A percentile compares a stretch with the other conserved stretches of the same genome.
Conservation (phyloP, 2,113 vertebrate species). For the Semnopithecus entellus region DNA sequence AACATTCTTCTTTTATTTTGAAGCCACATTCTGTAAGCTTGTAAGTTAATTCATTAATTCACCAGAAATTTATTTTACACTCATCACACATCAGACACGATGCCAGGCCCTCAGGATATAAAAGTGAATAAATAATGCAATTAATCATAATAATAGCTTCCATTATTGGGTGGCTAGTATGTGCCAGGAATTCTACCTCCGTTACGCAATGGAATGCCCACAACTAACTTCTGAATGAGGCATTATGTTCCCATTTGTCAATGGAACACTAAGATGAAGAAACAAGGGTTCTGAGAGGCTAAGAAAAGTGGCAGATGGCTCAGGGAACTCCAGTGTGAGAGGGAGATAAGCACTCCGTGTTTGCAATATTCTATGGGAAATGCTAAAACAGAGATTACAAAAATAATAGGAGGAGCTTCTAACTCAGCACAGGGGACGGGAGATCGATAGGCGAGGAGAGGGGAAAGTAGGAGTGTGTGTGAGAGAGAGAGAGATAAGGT, state of each 20-base stretch:
- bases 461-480: not conserved
- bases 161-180: constrained; percentile 17
- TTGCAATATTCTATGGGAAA: constrained; percentile 5
- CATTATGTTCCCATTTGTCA: not conserved
- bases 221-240: constrained; percentile 6
- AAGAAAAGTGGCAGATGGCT: not conserved
- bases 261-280: not conserved
- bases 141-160: constrained; percentile 59
- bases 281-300: not conserved
- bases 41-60: constrained; percentile 56
- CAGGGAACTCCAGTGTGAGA: not conserved
- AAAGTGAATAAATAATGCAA: constrained; percentile 62
- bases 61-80: constrained; percentile 43
- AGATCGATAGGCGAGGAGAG: not conserved
- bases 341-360: not conserved
- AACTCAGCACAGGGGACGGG: not conserved
- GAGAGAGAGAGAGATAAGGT: too few species aligned
- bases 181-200: constrained; percentile 30
- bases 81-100: not conserved
- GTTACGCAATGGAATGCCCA: constrained; percentile 31
- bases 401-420: not conserved
- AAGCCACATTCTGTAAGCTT: not conserved
- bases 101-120: constrained; percentile 17
- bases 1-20: constrained; percentile 19
- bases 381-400: constrained; percentile 1